Evolutionary conservation across 2,113 vertebrate species (phyloP), one percentile per base, ranked within the genome.

Genomic region (Mesocricetus auratus): DNA sequence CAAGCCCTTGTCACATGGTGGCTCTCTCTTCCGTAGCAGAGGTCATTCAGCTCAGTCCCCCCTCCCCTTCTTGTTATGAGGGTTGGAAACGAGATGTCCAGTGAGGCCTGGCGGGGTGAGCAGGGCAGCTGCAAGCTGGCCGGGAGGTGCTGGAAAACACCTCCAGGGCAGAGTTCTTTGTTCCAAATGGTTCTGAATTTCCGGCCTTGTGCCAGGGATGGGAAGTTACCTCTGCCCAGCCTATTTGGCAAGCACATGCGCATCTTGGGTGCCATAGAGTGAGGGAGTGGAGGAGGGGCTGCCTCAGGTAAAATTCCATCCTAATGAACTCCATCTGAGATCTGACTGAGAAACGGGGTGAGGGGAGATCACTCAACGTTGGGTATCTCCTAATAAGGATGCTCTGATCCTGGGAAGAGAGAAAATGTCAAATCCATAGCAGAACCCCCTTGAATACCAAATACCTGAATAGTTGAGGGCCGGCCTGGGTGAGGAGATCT

Each of bases 221-320:
- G 97, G 96, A 95, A 97, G 94, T 93, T 96, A 68, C 96, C 96
- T 96, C 94, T 97, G 96, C 96, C 96, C 92, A 81, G 94, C 96
- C 97, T 95, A 86, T 96, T 86, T 97, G 96, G 97, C 97, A 97
- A 95, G 96, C 69, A 45, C 58, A 47, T 33, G 36, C 2, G 89
- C 91, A 42, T 95, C 56, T 91, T 91, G 90, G 96, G 92, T 97
- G 97, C 97, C 94, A 89, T 86, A 83, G 53, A 89, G 90, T 95
- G 78, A 53, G 92, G 96, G 71, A 89, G 86, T 94, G 97, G 96
- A 88, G 97, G 97, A 91, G 88, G 96, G 96, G 73, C 42, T 89
- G 93, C 97, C 97, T 90, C 97, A 47, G 97, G 97, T 94, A 92
- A 98, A 97, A 98, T 98, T 97, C 97, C 97, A 97, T 95, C 86